Base-by-base conservation (phyloP, 2,888 invertebrate species). In the Drosophila leonis region DNA sequence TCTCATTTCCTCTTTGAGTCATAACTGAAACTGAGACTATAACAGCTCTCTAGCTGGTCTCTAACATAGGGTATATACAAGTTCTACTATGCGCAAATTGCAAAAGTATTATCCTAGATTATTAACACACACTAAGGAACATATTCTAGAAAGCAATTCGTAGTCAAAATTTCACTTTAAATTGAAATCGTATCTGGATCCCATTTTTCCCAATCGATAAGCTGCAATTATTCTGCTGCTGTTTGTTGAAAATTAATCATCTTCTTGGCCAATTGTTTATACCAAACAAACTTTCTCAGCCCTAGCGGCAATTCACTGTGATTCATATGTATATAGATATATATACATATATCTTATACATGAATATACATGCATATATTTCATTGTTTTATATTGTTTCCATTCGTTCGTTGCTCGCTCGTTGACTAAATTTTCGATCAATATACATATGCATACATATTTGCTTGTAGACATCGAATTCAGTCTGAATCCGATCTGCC, bases 221-320 rank as follows among this genome's bases (percentile, higher is more conserved):
- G 57, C n/a, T 35, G 54, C 41, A 20, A 27, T 46, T 27, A 27
- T 60, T 52, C 31, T 27, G 24, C 42, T 65, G 60, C 15, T 37
- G n/a, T 37, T 27, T 35, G 35, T 27, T 56, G 29, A 68, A 70
- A 70, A 62, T 79, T 71, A 75, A 81, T 82, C 84, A 84, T 71
- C 46, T 51, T 35, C 27, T 52, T 37, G 13, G 41, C 31, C 9
- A 51, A 61, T 69, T 82, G 78, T 86, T 86, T 80, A 83, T 77
- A 27, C 41, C 42, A 49, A 51, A 42, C 24, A 4, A 54, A 42
- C 18, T 7, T 20, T 9, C 5, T 44, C 27, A 44, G 24, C 55
- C 65, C 54, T 13, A 48, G 35, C 39, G 48, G 33, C 55, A 6
- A 35, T 13, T 33, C 31, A 8, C n/a, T 29, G 24, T 72, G 82